A percentile compares a stretch with the other conserved stretches of the same genome.
These are phyloP conservation scores for Caenorhabditis doughertyi DNA, from an alignment of 2,888 invertebrate species.

Conservation along the genomic window DNA sequence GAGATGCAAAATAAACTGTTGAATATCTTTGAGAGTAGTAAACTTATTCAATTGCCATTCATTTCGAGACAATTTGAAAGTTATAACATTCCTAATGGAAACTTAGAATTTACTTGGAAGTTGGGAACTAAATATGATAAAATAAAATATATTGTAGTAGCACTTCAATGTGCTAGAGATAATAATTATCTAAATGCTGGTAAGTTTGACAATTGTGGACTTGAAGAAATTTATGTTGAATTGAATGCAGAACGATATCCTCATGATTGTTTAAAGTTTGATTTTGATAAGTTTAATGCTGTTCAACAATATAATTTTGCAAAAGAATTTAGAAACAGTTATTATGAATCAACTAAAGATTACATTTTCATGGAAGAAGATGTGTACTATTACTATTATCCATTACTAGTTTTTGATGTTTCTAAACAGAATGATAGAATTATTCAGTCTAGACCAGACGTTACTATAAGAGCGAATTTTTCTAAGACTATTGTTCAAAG, in stretches of 20 bases:
- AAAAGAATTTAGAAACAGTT: slow-evolving; percentile 71
- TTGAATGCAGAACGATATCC: slow-evolving; percentile 63
- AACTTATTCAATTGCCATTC: neutral
- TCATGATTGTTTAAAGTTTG: slow-evolving; percentile 70
- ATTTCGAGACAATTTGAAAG: slow-evolving; percentile 72
- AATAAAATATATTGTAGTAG: slow-evolving; percentile 73
- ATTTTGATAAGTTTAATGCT: slow-evolving; percentile 67
- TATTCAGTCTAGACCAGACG: slow-evolving; percentile 62
- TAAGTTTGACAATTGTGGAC: slow-evolving; percentile 68
- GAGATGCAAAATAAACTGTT: slow-evolving; percentile 76
- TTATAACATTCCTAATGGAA: slow-evolving; percentile 75
- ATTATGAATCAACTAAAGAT: too few species aligned
- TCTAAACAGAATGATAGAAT: slow-evolving; percentile 29
- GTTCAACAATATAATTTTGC: slow-evolving; percentile 62
- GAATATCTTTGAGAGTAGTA: too few species aligned
- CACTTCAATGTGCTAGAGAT: too few species aligned
- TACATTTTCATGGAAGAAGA: too few species aligned
- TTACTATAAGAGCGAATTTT: slow-evolving; percentile 68
- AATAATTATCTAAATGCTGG: too few species aligned
- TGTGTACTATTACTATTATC: slow-evolving; percentile 58
- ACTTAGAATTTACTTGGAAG: slow-evolving; percentile 75
- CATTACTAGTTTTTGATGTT: slow-evolving; percentile 29
- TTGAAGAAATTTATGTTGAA: slow-evolving; percentile 66
- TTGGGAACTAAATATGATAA: slow-evolving; percentile 76
- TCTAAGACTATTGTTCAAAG: slow-evolving; percentile 62